Percentiles rank a stretch among this genome's conserved stretches.
These are phyloP conservation scores for Drosophila watanabei DNA, from an alignment of 1,140 invertebrate genomes.

Conservation along the genomic window DNA sequence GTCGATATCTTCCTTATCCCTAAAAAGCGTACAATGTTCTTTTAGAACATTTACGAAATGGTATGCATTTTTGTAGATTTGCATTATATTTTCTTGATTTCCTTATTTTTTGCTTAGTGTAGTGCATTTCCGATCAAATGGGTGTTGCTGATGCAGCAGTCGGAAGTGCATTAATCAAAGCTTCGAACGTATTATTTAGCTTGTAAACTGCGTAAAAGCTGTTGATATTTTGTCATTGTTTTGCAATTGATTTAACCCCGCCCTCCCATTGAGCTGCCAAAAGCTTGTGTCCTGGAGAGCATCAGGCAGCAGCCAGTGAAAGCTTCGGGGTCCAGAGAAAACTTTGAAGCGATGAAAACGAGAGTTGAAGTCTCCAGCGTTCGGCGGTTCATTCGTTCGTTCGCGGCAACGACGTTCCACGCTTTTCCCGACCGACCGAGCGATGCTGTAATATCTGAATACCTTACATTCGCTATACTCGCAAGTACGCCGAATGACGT, in stretches of 20 bases:
- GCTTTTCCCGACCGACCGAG: constrained; percentile 5
- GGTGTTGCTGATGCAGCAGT: not conserved
- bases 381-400: constrained; percentile 6
- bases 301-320: not conserved
- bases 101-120: not conserved
- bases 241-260: constrained; percentile 15
- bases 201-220: constrained; percentile 12
- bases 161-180: constrained; percentile 4
- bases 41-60: not conserved
- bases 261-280: constrained; percentile 1
- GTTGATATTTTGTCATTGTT: constrained; percentile 18
- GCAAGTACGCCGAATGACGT: constrained; percentile 19
- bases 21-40: not conserved
- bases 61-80: not conserved
- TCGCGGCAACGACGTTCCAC: not conserved
- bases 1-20: not conserved
- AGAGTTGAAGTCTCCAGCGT: constrained; percentile 4
- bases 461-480: constrained; percentile 15
- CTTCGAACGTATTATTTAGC: not conserved
- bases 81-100: not conserved
- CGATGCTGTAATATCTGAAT: constrained; percentile 25
- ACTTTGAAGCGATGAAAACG: constrained; percentile 9
- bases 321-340: constrained; percentile 14
- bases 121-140: not conserved
- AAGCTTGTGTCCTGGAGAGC: constrained; percentile 16